A percentile compares a stretch with the other conserved stretches of the same genome.
These are phyloP conservation scores for Anarrhichthys ocellatus DNA, from an alignment of 2,113 vertebrate genomes.

Conservation along the genomic window DNA sequence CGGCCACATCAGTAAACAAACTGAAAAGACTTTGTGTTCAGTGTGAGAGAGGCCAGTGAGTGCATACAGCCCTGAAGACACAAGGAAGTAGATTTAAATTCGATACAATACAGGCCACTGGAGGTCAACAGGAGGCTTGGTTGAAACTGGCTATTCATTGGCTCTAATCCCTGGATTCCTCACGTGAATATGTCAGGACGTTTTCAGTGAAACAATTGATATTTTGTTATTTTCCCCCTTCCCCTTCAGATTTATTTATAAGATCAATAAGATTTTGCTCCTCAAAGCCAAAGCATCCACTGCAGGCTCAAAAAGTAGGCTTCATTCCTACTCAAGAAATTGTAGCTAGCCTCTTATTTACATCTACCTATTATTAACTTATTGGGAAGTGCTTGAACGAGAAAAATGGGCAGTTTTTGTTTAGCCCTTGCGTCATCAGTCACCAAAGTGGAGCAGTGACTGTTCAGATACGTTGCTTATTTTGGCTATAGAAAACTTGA, in stretches of 20 bases:
- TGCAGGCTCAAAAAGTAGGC: constrained; percentile 26
- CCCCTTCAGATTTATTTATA: constrained; percentile 60
- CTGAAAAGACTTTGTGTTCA: constrained; percentile 43
- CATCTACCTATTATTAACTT: constrained; percentile 81
- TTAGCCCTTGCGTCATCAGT: constrained; percentile 27
- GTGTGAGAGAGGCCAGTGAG: constrained; percentile 39
- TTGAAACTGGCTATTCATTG: constrained; percentile 38
- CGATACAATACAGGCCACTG: constrained; percentile 22
- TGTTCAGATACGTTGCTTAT: constrained; percentile 52
- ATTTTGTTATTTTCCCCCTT: constrained; percentile 13
- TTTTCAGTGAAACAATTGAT: constrained; percentile 11
- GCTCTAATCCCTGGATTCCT: constrained; percentile 33
- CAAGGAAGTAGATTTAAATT: constrained; percentile 39
- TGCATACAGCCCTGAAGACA: constrained; percentile 15
- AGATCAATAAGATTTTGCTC: constrained; percentile 28
- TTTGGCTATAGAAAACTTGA: constrained; percentile 27
- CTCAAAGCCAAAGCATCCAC: constrained; percentile 6
- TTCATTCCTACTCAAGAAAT: constrained; percentile 24
- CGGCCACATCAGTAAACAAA: constrained; percentile 62
- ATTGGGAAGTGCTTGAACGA: constrained; percentile 80
- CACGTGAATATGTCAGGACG: constrained; percentile 16
- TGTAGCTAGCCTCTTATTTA: constrained; percentile 59
- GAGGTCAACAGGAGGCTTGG: constrained; percentile 20
- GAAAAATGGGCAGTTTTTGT: constrained; percentile 30
- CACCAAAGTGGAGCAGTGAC: constrained; percentile 24